Base-by-base conservation (phyloP, 2,888 invertebrate species). In the Epiblema foenella region DNA sequence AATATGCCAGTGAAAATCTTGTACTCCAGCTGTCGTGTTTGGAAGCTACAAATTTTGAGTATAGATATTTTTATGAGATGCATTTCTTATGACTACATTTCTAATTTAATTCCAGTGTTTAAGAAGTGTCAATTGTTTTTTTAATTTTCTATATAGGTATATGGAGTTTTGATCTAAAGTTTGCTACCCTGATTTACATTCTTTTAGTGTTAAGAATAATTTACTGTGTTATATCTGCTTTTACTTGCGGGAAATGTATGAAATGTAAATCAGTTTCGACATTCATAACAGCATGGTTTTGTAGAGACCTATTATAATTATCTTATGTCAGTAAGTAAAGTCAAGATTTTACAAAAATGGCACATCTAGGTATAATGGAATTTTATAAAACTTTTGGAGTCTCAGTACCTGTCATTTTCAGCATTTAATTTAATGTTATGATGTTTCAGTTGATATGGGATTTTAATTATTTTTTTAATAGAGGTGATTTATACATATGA, bases 71-170 rank as follows among this genome's bases (percentile, higher is more conserved):
- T n/a, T 46, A 10, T 17, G 9, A 29, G 8, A 56, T 56, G 56
- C 15, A 17, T 17, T 57, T 33, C 11, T 33, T 8, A 20, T 52
- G 62, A 18, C 5, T 39, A 29, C n/a, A 49, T n/a, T 37, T 12
- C 17, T 8, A 5, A 39, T 62, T 65, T 64, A 64, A 73, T 76
- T 75, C 75, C 75, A 72, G 69, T 75, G 74, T 72, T 69, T 66
- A 20, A 33, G 2, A 33, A 20, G 24, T 54, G 33, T 54, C n/a
- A 20, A 20, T 59, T 33, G 20, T 39, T 12, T 57, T 37, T 17
- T 37, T 39, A 39, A 39, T 58, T 7, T 51, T n/a, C 15, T 42
- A 5, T 42, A 42, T 11, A n/a, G n/a, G n/a, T n/a, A 42, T 15
- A 59, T 18, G 20, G 42, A 37, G 20, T 12, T 42, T 2, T 20